Evolutionary conservation across 2,113 vertebrate species (phyloP), one percentile per base, ranked within the genome.

Genomic region (Odobenus rosmarus): DNA sequence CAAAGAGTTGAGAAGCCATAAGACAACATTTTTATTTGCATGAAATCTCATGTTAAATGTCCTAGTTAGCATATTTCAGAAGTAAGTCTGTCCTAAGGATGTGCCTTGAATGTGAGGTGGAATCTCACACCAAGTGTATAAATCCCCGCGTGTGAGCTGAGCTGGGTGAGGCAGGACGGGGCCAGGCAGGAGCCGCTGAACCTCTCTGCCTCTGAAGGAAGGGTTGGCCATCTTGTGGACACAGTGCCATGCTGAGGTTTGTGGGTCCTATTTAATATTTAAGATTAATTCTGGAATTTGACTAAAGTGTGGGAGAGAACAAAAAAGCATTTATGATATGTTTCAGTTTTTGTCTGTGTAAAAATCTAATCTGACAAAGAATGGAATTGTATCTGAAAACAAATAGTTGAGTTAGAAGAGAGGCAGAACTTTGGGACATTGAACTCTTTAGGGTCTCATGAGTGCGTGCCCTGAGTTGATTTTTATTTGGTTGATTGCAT

Each of bases 141-240:
- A 19, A 7, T 12, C 4, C 14, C 0, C 0, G 0, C 19, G 9
- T 33, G 36, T 15, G 77, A 53, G 13, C 80, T 19, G 18, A 24
- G 21, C 49, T 0, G 46, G 46, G 28, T 23, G 23, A 55, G 62
- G 74, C 49, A 4, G 33, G n/a, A 12, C 2, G 14, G 49, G 4
- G 10, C 86, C 26, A n/a, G 80, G 39, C 57, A 12, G 0, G 1
- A n/a, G 59, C 9, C 5, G 24, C 79, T 26, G 59, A 62, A 23
- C 71, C 24, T 51, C 42, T 59, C 36, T 21, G 57, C 49, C 10
- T 53, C 15, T 7, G 49, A 1, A 0, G 62, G 55, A 0, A 0
- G 55, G 80, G 31, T 53, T 33, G 33, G 46, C 36, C 31, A 0
- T 11, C 23, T n/a, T 1, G 4, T 1, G 0, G 10, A 24, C 3